Evolutionary conservation across 2,797 vertebrate genomes (phyloP).

Genomic region (Urocyon cinereoargenteus): DNA sequence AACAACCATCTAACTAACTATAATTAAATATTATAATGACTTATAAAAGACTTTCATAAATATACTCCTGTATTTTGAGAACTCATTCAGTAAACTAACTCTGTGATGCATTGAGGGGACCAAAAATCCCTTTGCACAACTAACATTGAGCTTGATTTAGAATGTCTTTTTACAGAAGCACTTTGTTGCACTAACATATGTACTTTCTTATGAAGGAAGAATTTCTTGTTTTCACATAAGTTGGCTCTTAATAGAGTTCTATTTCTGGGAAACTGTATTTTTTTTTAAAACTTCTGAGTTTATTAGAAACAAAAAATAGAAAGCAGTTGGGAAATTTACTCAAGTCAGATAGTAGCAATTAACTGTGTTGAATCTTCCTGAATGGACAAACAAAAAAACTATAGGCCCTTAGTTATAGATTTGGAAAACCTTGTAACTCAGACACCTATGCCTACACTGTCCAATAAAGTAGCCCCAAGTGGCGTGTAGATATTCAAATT

Average conservation of each 20-base stretch:
- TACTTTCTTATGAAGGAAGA: neutral
- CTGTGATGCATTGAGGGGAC: neutral
- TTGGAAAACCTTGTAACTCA: neutral
- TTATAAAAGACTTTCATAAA: neutral
- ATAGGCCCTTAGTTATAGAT: neutral
- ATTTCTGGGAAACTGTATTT: neutral
- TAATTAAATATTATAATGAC: neutral
- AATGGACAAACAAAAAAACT: neutral
- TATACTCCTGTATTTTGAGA: neutral
- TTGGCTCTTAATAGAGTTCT: neutral
- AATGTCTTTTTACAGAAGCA: neutral
- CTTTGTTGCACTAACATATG: neutral
- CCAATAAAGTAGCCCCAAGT: neutral
- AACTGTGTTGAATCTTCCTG: neutral
- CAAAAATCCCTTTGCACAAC: neutral
- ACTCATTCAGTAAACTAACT: neutral
- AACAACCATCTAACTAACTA: neutral
- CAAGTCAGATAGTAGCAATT: neutral
- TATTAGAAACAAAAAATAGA: conserved; percentile 25
- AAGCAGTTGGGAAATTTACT: neutral
- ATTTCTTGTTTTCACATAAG: neutral
- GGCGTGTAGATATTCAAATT: neutral
- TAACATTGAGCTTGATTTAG: neutral
- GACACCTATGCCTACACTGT: neutral
- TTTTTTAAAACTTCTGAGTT: neutral